These are phyloP conservation scores for Echiichthys vipera DNA, from an alignment of 2,797 vertebrate genomes.

Conservation along the genomic window DNA sequence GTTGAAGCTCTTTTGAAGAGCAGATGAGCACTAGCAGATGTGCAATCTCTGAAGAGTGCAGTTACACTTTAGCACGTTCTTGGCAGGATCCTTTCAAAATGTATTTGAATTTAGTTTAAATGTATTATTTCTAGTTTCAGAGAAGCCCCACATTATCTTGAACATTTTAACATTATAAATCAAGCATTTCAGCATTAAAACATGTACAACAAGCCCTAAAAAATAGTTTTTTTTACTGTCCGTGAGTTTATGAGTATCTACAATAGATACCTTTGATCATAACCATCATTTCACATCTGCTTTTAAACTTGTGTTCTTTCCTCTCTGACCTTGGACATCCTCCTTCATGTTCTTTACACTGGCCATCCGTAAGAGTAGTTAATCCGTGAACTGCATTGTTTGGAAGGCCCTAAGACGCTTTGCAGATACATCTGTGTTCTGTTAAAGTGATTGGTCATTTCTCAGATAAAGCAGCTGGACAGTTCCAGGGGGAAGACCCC, in stretches of 20 bases:
- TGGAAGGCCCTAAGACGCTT: constrained; percentile 70
- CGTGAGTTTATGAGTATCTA: constrained; percentile 30
- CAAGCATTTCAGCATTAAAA: not conserved
- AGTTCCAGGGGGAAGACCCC: constrained; percentile 81
- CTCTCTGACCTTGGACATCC: constrained; percentile 63
- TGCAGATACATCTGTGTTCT: constrained; percentile 82
- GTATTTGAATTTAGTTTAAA: constrained; percentile 34
- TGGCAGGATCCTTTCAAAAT: constrained; percentile 46
- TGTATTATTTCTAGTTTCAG: constrained; percentile 35
- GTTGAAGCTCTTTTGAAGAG: constrained; percentile 64
- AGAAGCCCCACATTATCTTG: constrained; percentile 1
- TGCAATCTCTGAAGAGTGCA: constrained; percentile 61
- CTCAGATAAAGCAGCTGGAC: constrained; percentile 82
- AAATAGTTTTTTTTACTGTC: constrained; percentile 9
- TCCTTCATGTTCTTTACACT: constrained; percentile 61
- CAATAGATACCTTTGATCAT: constrained; percentile 58
- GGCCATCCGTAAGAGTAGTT: constrained; percentile 67
- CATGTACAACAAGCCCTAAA: not conserved
- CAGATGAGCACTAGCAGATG: constrained; percentile 83
- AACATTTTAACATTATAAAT: constrained; percentile 9
- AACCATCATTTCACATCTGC: constrained; percentile 70
- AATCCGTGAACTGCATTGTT: constrained; percentile 75
- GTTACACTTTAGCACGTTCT: constrained; percentile 51
- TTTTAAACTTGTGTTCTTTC: constrained; percentile 64
- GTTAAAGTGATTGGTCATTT: constrained; percentile 81